These are phyloP conservation scores for Rhinophrynus dorsalis DNA, from an alignment of 2,797 vertebrate genomes.

Conservation along the genomic window DNA sequence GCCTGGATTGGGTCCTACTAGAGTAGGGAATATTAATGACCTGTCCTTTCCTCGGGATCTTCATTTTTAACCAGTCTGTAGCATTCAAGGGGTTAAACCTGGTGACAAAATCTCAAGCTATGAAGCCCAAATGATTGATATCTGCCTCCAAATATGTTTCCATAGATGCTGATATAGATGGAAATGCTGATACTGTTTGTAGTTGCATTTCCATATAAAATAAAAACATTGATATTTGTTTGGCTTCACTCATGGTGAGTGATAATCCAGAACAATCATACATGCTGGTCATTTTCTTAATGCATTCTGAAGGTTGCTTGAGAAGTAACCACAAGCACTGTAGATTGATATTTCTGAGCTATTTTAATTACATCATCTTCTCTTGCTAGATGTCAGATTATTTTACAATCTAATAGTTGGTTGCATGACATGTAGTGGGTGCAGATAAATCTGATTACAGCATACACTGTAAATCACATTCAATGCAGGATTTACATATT, in stretches of 20 bases:
- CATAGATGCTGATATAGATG: background rate
- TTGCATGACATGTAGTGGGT: background rate
- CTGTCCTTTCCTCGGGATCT: too few relatives aligned
- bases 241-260: constrained; percentile 3
- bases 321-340: constrained; percentile 30
- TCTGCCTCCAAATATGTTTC: background rate
- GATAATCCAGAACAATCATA: constrained; percentile 27
- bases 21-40: too few relatives aligned
- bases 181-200: constrained; percentile 1
- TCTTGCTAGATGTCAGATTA: constrained; percentile 13
- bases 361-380: constrained; percentile 36
- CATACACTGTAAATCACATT: background rate
- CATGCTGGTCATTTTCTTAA: constrained; percentile 23
- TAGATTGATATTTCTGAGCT: constrained; percentile 16
- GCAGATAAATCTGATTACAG: background rate
- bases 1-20: too few relatives aligned
- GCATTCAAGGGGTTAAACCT: too few relatives aligned
- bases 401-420: background rate
- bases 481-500: too few relatives aligned
- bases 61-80: too few relatives aligned
- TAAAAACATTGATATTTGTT: constrained; percentile 17
- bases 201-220: background rate
- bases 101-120: too few relatives aligned
- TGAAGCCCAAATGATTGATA: background rate
- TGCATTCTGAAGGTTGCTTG: constrained; percentile 28